These are phyloP conservation scores for Poeciliopsis prolifica DNA, from an alignment of 2,113 vertebrate species.

Conservation along the genomic window DNA sequence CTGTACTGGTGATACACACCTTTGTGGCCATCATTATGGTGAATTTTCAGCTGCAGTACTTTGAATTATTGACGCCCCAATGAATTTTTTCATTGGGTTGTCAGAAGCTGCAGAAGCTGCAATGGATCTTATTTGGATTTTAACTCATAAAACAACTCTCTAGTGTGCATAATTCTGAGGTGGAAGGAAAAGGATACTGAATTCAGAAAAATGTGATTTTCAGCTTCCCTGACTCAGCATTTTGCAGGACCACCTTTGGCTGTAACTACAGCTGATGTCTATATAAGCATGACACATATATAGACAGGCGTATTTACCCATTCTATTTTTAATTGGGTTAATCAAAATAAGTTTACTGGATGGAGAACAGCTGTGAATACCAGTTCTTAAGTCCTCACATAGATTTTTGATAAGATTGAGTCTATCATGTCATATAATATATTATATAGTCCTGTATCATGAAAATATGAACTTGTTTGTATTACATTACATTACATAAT, in stretches of 20 bases:
- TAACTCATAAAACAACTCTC: neutral
- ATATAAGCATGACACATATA: neutral
- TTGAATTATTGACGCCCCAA: neutral
- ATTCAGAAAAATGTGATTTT: too few species aligned
- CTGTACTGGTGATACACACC: conserved; percentile 61
- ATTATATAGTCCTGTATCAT: too few species aligned
- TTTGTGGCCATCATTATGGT: conserved; percentile 18
- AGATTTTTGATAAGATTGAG: neutral
- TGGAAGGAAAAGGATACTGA: neutral
- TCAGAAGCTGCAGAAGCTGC: neutral
- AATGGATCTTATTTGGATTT: neutral
- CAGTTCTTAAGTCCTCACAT: neutral
- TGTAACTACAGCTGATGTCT: neutral
- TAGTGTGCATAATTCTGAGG: neutral
- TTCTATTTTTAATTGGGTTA: too few species aligned
- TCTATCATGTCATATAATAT: too few species aligned
- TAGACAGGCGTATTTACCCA: neutral
- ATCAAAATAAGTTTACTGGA: neutral
- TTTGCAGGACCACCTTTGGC: neutral
- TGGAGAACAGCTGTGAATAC: neutral
- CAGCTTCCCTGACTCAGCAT: neutral
- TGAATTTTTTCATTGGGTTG: neutral
- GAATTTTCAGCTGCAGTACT: conserved; percentile 39
- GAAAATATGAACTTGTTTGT: neutral
- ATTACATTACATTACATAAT: neutral